Conservation (phyloP, 30 jellyfish, hydroid and myxozoan genomes). For the Hydractinia symbiolongicarpus region DNA sequence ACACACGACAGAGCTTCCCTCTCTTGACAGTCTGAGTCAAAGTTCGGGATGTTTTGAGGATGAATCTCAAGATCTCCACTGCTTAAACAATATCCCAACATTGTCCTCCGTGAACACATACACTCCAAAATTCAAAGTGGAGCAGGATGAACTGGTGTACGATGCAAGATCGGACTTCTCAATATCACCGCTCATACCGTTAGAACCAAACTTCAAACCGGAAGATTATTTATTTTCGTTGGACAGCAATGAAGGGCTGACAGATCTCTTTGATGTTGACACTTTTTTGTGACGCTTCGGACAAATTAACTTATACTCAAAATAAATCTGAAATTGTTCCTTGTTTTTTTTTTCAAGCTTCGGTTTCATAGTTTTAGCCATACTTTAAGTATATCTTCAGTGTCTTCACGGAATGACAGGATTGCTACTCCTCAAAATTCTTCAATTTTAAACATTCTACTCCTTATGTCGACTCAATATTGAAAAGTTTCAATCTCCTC, state of each 20-base stretch:
- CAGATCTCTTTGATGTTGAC: constrained; percentile 70
- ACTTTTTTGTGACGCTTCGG: constrained; percentile 12
- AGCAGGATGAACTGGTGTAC: constrained; percentile 46
- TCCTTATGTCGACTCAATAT: too few relatives aligned
- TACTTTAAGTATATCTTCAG: too few relatives aligned
- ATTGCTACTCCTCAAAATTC: too few relatives aligned
- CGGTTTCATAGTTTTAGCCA: too few relatives aligned
- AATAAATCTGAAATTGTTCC: too few relatives aligned
- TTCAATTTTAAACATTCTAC: too few relatives aligned
- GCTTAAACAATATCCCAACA: constrained; percentile 45
- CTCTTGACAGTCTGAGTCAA: constrained; percentile 33
- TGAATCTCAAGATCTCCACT: constrained; percentile 29
- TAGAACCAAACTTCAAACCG: constrained; percentile 52
- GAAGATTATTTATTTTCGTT: constrained; percentile 68
- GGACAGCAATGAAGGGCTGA: constrained; percentile 85
- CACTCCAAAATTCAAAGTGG: constrained; percentile 30
- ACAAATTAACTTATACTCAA: too few relatives aligned
- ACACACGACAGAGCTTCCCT: constrained; percentile 31
- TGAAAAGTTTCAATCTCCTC: too few relatives aligned
- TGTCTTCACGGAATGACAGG: too few relatives aligned
- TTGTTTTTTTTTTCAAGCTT: too few relatives aligned
- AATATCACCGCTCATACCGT: constrained; percentile 38
- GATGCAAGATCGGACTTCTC: constrained; percentile 35
- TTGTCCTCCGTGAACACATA: constrained; percentile 69
- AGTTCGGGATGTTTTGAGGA: constrained; percentile 49